A percentile compares a stretch with the other conserved stretches of the same genome.
These are phyloP conservation scores for Lysandra coridon DNA, from an alignment of 2,888 invertebrate species.

Conservation along the genomic window DNA sequence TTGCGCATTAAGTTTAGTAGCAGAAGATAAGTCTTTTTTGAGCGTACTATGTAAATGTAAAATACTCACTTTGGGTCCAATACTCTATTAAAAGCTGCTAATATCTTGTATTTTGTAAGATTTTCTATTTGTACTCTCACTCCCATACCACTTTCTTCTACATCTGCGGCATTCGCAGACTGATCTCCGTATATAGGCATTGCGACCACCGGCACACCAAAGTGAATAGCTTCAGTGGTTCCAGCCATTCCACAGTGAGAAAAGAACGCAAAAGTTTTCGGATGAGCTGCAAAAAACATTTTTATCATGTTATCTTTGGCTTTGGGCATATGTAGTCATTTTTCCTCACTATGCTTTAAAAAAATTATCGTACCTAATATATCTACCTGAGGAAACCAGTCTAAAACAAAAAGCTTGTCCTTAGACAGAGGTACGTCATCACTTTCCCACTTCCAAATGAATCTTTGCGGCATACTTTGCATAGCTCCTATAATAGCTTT, in stretches of 20 bases:
- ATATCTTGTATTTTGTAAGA: slow-evolving; percentile 73
- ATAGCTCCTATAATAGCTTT: slow-evolving; percentile 82
- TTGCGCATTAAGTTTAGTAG: no score
- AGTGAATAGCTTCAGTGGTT: slow-evolving; percentile 80
- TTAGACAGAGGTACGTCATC: slow-evolving; percentile 79
- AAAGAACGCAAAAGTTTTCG: slow-evolving; percentile 80
- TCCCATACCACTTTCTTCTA: slow-evolving; percentile 79
- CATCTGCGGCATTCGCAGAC: slow-evolving; percentile 77
- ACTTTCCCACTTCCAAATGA: slow-evolving; percentile 90
- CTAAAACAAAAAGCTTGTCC: slow-evolving; percentile 81
- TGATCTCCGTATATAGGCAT: slow-evolving; percentile 82
- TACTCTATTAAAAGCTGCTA: slow-evolving; percentile 74
- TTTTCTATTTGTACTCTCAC: slow-evolving; percentile 67
- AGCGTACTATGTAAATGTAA: no score
- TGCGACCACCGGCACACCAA: slow-evolving; percentile 80
- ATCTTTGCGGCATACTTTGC: slow-evolving; percentile 82
- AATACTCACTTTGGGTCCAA: slow-evolving; percentile 73
- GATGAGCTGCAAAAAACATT: slow-evolving; percentile 67
- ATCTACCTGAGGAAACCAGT: slow-evolving; percentile 87
- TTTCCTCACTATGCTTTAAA: background rate
- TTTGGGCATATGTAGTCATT: background rate
- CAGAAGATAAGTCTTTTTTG: background rate
- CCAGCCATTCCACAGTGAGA: slow-evolving; percentile 82
- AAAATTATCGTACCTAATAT: slow-evolving; percentile 67
- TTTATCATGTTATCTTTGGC: background rate